Conservation (phyloP, 92 coral and sea anemone species). For the Epizoanthus scotinus region DNA sequence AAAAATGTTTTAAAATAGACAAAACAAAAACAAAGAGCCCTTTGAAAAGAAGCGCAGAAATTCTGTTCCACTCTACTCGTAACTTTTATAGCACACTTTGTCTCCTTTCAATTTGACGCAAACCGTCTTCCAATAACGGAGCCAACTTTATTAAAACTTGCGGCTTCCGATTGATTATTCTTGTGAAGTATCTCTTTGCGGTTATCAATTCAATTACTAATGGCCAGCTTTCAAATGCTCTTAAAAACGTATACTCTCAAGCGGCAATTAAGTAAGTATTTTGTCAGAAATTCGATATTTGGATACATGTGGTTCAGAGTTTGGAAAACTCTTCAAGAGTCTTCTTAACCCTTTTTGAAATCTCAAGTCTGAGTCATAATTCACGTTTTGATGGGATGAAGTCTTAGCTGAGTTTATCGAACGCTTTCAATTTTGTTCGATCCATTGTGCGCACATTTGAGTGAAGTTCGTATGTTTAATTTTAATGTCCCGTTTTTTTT, state of each 20-base stretch:
- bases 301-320: neutral
- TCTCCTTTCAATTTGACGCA: neutral
- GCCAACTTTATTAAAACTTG: constrained; percentile 9
- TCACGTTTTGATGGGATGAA: neutral
- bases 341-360: neutral
- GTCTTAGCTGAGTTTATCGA: neutral
- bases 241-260: neutral
- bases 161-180: neutral
- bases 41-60: constrained; percentile 29
- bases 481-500: constrained; percentile 3
- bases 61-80: constrained; percentile 14
- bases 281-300: constrained; percentile 22
- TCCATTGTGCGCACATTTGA: constrained; percentile 14
- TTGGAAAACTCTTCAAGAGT: neutral
- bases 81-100: neutral
- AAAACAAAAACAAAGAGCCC: constrained; percentile 25
- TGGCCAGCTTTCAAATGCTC: constrained; percentile 27
- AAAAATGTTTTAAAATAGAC: constrained; percentile 25
- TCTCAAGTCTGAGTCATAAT: neutral
- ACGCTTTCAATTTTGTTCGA: constrained; percentile 11
- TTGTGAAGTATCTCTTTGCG: constrained; percentile 9
- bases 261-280: neutral
- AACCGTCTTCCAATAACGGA: neutral
- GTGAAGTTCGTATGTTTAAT: neutral
- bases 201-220: constrained; percentile 25